Conservation (phyloP, 2,888 invertebrate species). For the Gandaritis pyraliata region DNA sequence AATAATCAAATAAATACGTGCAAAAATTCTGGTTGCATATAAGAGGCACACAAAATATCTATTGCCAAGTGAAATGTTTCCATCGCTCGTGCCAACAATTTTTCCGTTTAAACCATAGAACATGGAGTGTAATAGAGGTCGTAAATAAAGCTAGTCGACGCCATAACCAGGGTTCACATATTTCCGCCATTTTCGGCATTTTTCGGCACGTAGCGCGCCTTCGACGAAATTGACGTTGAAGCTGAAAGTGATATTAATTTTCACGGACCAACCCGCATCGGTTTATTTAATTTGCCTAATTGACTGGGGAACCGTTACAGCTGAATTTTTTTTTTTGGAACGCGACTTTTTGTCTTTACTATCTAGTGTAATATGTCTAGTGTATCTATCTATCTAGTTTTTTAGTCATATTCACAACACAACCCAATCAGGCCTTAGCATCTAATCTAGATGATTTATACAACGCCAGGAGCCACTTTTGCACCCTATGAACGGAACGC, state of each 20-base stretch:
- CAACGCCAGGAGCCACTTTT: too few species aligned
- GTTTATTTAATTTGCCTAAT: conserved; percentile 78
- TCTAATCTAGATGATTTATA: too few species aligned
- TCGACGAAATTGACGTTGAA: conserved; percentile 60
- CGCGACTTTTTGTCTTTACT: conserved; percentile 12
- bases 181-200: conserved; percentile 50
- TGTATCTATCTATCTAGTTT: too few species aligned
- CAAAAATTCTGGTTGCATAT: too few species aligned
- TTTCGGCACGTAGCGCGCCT: conserved; percentile 43
- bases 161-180: conserved; percentile 44
- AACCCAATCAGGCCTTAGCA: too few species aligned
- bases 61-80: conserved; percentile 16
- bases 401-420: not conserved
- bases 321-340: not conserved
- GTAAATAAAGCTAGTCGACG: conserved; percentile 49
- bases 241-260: conserved; percentile 73
- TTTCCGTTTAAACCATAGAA: conserved; percentile 37
- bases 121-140: conserved; percentile 40
- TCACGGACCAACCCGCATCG: conserved; percentile 59
- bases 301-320: conserved; percentile 65
- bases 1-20: too few species aligned
- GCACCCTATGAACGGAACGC: too few species aligned
- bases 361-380: too few species aligned
- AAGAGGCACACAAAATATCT: conserved; percentile 9
- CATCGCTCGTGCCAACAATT: conserved; percentile 31